Evolutionary conservation across 2,113 vertebrate species (phyloP), one percentile per base, ranked within the genome.

Genomic region (Cinclus cinclus): DNA sequence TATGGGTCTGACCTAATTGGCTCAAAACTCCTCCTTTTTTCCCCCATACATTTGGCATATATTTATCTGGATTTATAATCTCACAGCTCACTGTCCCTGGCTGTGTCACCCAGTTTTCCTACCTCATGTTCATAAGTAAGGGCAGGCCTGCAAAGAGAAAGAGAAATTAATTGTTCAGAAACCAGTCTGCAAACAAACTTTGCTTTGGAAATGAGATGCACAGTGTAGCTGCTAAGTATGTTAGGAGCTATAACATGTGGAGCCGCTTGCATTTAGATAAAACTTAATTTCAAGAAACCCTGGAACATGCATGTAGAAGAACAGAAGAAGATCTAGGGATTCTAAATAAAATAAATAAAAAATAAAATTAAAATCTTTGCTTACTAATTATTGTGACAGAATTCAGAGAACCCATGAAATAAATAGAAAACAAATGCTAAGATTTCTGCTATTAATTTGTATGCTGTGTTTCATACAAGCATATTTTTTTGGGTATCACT

Each of bases 51-150:
- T 83, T 84, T 87, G 47, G 27, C 11, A 1, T 46, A 13, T 70
- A 52, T 90, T 85, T 94, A 75, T 71, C 79, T 73, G 75, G 50
- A 74, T 83, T 91, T 84, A 82, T 71, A 89, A 78, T 79, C 65
- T 82, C 33, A 53, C 47, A 47, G 42, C 74, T 83, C 80, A 42
- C 35, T 78, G 13, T 42, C 85, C 21, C 60, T 94, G 81, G 56
- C 81, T 71, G 10, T 52, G 56, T 91, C 92, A 69, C 22, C 3
- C 22, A 20, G 27, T 71, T 87, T 87, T 94, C 35, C 41, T 89
- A 42, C 27, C 17, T 78, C 18, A 15, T 30, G 21, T 6, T 52
- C 35, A 67, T 75, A 75, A 0, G 0, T 50, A 84, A 92, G 47
- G 25, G 15, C 59, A 70, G 47, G 35, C 21, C 39, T 63, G 64